Evolutionary conservation across 1,140 invertebrate species (phyloP).

Genomic region (Helicorthomorpha holstii): DNA sequence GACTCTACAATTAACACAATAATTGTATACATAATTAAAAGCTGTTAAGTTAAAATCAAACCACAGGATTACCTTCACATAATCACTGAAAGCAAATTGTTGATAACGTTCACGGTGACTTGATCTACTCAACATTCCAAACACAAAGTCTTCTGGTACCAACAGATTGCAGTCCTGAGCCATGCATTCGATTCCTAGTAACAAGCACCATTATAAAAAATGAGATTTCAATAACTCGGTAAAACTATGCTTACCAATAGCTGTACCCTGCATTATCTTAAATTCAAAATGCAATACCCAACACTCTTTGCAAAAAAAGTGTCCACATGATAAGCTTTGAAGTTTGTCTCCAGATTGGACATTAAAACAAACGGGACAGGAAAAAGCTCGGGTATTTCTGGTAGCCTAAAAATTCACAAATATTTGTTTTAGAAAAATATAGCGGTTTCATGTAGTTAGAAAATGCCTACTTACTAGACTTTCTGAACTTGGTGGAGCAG

Average conservation of each 20-base stretch:
- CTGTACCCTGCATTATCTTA: conserved; percentile 75
- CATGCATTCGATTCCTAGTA: conserved; percentile 82
- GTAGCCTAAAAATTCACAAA: neutral
- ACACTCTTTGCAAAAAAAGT: conserved; percentile 86
- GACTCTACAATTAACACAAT: conserved; percentile 19
- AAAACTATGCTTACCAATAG: conserved; percentile 34
- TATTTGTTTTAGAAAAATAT: neutral
- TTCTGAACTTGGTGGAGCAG: conserved; percentile 22
- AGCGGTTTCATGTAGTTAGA: neutral
- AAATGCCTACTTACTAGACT: conserved; percentile 10
- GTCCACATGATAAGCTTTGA: conserved; percentile 65
- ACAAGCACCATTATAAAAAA: neutral
- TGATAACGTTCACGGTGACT: conserved; percentile 79
- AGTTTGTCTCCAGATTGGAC: conserved; percentile 40
- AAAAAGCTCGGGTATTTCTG: neutral
- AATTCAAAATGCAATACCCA: conserved; percentile 92
- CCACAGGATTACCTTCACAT: conserved; percentile 45
- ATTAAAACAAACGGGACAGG: conserved; percentile 43
- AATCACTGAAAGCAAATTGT: conserved; percentile 86
- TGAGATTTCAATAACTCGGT: neutral
- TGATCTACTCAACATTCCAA: conserved; percentile 60
- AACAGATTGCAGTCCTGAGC: conserved; percentile 77
- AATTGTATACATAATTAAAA: no score
- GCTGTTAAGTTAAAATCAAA: no score
- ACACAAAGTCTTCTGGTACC: conserved; percentile 88